Base-by-base conservation (phyloP, 2,113 vertebrate species). In the Nothocercus julius region DNA sequence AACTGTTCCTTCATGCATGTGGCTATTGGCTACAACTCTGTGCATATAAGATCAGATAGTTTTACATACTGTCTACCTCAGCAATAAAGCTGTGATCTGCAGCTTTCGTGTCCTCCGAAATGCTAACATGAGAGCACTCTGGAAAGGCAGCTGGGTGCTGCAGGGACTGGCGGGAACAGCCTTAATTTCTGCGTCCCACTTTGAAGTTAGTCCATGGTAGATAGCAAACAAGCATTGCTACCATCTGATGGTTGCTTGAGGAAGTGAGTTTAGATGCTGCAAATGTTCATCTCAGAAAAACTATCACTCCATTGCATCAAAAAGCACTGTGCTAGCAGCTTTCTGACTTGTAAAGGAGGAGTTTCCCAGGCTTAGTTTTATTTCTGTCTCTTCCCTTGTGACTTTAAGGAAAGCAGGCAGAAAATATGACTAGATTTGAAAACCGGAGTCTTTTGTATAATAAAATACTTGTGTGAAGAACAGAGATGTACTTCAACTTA, bases 211-310 rank as follows among this genome's bases (percentile, higher is more conserved):
- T 44, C 56, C 69, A 70, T 75, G 42, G 87, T 64, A 95, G 85
- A 74, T 10, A 95, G 93, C 94, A 95, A 97, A 93, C 96, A 96
- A 95, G 95, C 95, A 95, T 96, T 97, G 95, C 95, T 97, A 97
- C 95, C 95, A 96, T 95, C 94, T 96, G 92, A 96, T 96, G 91
- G 96, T 94, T 95, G 95, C 95, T 95, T 85, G 64, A 38, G 94
- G 96, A 97, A 97, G 89, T 96, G 96, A 96, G 94, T 96, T 94
- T 88, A 84, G 92, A 93, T 84, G 85, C 90, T 93, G 90, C 47
- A 84, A 95, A 70, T 84, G 45, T 28, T 94, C 44, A 13, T 87
- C 70, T 92, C 67, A 0, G 91, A 56, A 70, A 86, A 89, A 40
- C 3, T 69, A 80, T 49, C 42, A 10, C 51, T 94, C 80, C 5